Percentiles rank a stretch among this genome's conserved stretches.
Conservation (phyloP, 2,113 vertebrate species). For the Erinaceus europaeus region DNA sequence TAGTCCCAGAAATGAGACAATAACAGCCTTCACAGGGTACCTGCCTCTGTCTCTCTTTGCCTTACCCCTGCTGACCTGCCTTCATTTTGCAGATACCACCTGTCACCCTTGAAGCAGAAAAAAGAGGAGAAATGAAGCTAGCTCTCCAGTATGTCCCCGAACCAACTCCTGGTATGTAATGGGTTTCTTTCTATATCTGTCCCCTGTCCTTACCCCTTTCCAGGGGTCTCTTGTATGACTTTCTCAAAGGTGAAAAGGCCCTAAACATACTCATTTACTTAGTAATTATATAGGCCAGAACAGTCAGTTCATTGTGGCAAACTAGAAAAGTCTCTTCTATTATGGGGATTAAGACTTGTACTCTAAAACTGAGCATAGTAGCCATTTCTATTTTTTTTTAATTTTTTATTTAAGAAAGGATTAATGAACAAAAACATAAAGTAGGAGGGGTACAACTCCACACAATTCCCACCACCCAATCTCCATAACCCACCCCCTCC, state of each 20-base stretch:
- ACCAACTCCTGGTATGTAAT: constrained; percentile 83
- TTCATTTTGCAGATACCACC: constrained; percentile 76
- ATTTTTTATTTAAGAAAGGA: neutral
- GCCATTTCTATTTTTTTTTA: neutral
- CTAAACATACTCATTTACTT: neutral
- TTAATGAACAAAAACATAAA: neutral
- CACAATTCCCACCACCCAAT: no score
- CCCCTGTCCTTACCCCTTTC: neutral
- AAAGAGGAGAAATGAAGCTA: constrained; percentile 90
- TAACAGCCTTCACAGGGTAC: neutral
- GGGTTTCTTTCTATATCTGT: neutral
- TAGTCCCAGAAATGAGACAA: neutral
- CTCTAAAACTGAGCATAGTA: no score
- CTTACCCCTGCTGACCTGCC: constrained; percentile 9
- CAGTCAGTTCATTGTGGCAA: neutral
- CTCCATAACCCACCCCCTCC: no score
- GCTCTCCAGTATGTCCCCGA: constrained; percentile 89
- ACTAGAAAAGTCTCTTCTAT: neutral
- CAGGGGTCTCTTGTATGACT: neutral
- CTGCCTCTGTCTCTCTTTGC: neutral
- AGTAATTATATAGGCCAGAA: neutral
- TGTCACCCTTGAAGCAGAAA: constrained; percentile 76
- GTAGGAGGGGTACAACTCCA: no score
- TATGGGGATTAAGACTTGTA: neutral
- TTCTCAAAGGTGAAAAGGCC: constrained; percentile 12